Conservation (phyloP, 2,113 vertebrate species). For the Perca fluviatilis region DNA sequence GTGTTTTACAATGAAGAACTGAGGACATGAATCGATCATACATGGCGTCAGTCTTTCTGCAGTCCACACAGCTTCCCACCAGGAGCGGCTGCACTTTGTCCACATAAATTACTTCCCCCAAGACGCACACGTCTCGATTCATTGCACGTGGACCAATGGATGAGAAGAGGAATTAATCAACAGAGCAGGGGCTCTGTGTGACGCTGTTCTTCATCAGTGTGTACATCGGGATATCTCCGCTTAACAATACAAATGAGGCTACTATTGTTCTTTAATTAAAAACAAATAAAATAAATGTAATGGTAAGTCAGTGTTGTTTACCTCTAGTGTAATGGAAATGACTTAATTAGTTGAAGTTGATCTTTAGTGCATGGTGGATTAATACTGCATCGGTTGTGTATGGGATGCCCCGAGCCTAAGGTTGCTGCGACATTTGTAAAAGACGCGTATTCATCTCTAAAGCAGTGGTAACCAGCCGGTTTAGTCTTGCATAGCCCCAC, state of each 20-base stretch:
- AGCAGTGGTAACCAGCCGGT: neutral
- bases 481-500: neutral
- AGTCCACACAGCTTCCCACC: neutral
- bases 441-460: neutral
- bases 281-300: neutral
- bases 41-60: constrained; percentile 12
- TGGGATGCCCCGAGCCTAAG: neutral
- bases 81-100: constrained; percentile 37
- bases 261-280: neutral
- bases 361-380: neutral
- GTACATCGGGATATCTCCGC: neutral
- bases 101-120: constrained; percentile 40
- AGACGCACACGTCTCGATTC: constrained; percentile 28
- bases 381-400: neutral
- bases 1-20: constrained; percentile 14
- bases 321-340: too few relatives aligned
- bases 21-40: constrained; percentile 27
- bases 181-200: neutral
- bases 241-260: neutral
- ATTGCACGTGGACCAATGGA: constrained; percentile 20
- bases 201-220: constrained; percentile 4
- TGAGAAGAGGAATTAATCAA: constrained; percentile 34
- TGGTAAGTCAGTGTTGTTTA: too few relatives aligned
- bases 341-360: neutral
- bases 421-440: neutral